phyloP scores from a whole-genome alignment of 2,113 vertebrate species.

The Menura novaehollandiae region DNA sequence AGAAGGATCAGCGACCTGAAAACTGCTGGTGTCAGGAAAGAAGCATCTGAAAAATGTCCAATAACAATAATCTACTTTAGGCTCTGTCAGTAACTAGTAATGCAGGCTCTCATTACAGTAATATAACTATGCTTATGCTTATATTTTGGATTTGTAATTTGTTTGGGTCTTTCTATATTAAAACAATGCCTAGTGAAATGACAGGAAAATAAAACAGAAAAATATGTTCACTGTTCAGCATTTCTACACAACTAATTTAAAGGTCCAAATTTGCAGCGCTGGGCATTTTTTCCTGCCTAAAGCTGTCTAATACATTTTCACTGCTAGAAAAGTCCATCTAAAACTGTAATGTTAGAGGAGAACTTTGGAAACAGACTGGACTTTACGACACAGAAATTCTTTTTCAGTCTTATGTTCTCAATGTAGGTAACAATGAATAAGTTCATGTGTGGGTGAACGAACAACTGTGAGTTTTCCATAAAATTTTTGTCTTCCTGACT shows the following conservation, averaged over 20 bases:
- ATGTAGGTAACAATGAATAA: not conserved
- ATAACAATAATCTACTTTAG: not conserved
- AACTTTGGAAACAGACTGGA: not conserved
- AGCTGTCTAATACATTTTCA: not conserved
- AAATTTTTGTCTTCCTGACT: not conserved
- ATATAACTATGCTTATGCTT: not conserved
- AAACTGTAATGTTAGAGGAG: not conserved
- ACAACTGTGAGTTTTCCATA: not conserved
- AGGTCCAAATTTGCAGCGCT: not conserved
- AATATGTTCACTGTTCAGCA: not conserved
- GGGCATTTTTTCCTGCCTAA: not conserved
- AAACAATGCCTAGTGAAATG: not conserved
- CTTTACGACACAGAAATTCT: not conserved
- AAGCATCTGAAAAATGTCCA: not conserved
- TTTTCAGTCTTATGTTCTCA: not conserved
- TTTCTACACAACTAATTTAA: not conserved
- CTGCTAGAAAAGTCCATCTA: not conserved
- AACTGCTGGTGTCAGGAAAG: not conserved
- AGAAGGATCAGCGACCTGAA: not conserved
- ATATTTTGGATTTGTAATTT: not conserved
- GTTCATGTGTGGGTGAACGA: not conserved
- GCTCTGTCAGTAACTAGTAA: not conserved
- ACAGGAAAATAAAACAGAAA: not conserved
- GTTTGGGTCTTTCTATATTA: not conserved
- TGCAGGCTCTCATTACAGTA: not conserved